A percentile compares a stretch with the other conserved stretches of the same genome.
Conservation (phyloP, 30 jellyfish, hydroid and myxozoan species). For the Clytia hemisphaerica region DNA sequence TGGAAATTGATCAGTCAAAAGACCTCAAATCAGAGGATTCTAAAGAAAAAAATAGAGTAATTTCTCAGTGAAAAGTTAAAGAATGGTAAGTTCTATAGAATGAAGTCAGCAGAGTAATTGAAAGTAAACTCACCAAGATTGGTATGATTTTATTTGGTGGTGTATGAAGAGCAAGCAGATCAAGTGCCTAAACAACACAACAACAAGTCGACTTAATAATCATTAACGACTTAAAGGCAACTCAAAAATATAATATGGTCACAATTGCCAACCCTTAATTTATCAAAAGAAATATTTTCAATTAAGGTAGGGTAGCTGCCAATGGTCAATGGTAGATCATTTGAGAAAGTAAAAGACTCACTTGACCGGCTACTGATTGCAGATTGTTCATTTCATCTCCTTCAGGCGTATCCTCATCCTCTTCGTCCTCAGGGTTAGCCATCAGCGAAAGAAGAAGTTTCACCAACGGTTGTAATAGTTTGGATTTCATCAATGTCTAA, state of each 20-base stretch:
- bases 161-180: constrained; percentile 68
- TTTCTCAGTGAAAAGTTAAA: no score
- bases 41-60: no score
- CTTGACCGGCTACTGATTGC: constrained; percentile 93
- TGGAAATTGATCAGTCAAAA: no score
- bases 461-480: constrained; percentile 64
- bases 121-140: constrained; percentile 61
- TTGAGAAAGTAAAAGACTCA: not conserved
- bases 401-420: constrained; percentile 48
- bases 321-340: no score
- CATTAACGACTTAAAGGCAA: not conserved
- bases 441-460: constrained; percentile 53
- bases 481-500: constrained; percentile 67
- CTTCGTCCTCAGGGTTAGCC: constrained; percentile 61
- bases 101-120: not conserved
- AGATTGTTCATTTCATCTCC: constrained; percentile 57
- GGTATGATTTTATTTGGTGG: constrained; percentile 79
- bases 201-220: not conserved
- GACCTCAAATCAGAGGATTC: no score
- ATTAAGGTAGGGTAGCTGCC: no score
- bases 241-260: no score
- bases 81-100: not conserved
- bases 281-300: no score
- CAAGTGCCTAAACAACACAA: constrained; percentile 58
- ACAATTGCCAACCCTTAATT: no score